Evolutionary conservation across 1,140 invertebrate genomes (phyloP).

Genomic region (Pogonomyrmex californicus): DNA sequence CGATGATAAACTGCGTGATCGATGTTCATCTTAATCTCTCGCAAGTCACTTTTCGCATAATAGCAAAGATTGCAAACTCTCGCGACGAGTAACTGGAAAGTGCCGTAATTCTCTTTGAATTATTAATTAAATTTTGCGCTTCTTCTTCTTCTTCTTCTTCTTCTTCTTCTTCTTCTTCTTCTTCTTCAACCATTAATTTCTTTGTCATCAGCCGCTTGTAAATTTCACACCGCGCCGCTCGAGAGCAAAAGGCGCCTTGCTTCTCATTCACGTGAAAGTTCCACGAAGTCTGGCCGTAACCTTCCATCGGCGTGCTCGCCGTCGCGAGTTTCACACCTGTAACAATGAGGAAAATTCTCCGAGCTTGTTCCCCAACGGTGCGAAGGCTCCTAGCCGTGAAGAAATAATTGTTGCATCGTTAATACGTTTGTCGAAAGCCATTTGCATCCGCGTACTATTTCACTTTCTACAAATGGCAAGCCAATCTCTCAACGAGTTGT

Average conservation of each 20-base stretch:
- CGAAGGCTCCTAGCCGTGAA: background rate
- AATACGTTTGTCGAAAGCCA: conserved; percentile 1
- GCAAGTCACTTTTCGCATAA: background rate
- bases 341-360: conserved; percentile 57
- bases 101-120: background rate
- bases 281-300: conserved; percentile 36
- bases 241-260: conserved; percentile 28
- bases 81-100: background rate
- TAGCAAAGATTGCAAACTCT: background rate
- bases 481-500: background rate
- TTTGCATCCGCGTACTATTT: background rate
- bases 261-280: conserved; percentile 73
- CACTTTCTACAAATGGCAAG: conserved; percentile 3
- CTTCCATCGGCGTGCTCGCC: conserved; percentile 13
- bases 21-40: background rate
- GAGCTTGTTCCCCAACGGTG: background rate
- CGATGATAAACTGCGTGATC: background rate
- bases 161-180: too few relatives aligned
- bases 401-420: conserved; percentile 31
- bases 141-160: background rate
- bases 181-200: background rate
- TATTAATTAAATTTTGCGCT: background rate
- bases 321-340: conserved; percentile 29
- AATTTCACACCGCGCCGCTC: background rate
- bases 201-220: background rate